Conservation (phyloP, 2,113 vertebrate species). For the Trichomycterus rosablanca region DNA sequence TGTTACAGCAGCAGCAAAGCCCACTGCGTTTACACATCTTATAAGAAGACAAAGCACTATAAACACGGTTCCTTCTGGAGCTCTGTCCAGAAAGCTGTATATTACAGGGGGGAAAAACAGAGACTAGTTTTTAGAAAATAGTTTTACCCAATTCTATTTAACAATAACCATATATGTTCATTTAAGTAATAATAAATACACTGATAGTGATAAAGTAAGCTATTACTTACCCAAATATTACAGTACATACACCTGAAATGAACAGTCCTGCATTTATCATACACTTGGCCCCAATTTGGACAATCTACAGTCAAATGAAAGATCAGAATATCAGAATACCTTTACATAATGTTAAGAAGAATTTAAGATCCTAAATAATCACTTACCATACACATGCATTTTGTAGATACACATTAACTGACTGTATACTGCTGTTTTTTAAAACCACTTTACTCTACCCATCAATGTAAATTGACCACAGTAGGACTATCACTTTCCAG, state of each 20-base stretch:
- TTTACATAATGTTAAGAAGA: too few species aligned
- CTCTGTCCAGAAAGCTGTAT: slow-evolving; percentile 78
- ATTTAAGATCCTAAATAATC: too few species aligned
- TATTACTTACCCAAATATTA: slow-evolving; percentile 87
- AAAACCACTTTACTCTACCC: neutral
- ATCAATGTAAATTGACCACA: neutral
- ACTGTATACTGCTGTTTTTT: too few species aligned
- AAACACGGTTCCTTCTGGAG: slow-evolving; percentile 71
- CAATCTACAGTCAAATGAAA: slow-evolving; percentile 72
- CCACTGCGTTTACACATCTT: slow-evolving; percentile 79
- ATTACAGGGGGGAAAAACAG: neutral
- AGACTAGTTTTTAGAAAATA: neutral
- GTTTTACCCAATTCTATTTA: neutral
- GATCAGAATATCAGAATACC: neutral
- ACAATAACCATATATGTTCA: too few species aligned
- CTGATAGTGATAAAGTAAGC: neutral
- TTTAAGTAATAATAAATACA: neutral
- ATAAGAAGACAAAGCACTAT: slow-evolving; percentile 83
- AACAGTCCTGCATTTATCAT: slow-evolving; percentile 86
- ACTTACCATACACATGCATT: too few species aligned
- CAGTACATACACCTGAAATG: slow-evolving; percentile 79
- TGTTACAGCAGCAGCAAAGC: slow-evolving; percentile 80
- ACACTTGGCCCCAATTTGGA: slow-evolving; percentile 90
- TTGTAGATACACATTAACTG: too few species aligned
- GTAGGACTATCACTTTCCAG: too few species aligned